Evolutionary conservation across 2,113 vertebrate species (phyloP).

Genomic region (Heloderma charlesbogerti): DNA sequence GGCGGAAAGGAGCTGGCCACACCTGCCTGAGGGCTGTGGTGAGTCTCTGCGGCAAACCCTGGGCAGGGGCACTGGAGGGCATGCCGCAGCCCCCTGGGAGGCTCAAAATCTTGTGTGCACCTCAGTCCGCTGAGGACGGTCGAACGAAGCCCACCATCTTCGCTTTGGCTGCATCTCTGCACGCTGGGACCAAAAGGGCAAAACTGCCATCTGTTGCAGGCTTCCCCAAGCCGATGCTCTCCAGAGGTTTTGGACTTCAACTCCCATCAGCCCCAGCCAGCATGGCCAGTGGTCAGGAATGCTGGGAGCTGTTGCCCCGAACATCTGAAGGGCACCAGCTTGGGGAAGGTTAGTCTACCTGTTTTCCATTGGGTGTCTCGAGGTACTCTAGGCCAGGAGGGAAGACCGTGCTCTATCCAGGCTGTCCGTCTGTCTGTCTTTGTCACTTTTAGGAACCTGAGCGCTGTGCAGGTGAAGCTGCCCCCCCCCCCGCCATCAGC

Average conservation of each 20-base stretch:
- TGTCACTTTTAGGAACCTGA: conserved; percentile 61
- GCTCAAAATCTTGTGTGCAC: not conserved
- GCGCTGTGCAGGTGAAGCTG: conserved; percentile 64
- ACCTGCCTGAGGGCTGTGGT: not conserved
- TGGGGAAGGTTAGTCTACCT: too few species aligned
- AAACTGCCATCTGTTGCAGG: not conserved
- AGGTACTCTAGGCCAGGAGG: too few species aligned
- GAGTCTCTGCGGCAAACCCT: not conserved
- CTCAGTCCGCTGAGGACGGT: too few species aligned
- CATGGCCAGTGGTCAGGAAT: too few species aligned
- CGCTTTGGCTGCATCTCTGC: not conserved
- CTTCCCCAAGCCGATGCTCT: too few species aligned
- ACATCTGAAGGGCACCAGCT: too few species aligned
- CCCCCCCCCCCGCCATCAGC: conserved; percentile 78
- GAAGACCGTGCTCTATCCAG: too few species aligned
- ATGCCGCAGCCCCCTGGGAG: not conserved
- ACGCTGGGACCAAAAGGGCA: not conserved
- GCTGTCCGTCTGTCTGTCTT: not conserved
- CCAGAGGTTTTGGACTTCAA: too few species aligned
- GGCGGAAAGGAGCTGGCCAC: not conserved
- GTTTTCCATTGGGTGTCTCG: not conserved
- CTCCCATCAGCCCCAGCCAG: too few species aligned
- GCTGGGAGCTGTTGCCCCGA: too few species aligned
- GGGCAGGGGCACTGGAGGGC: not conserved
- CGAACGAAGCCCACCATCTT: not conserved